A percentile compares a stretch with the other conserved stretches of the same genome.
Conservation (phyloP, 1,140 invertebrate genomes). For the Heliconius hewitsoni region DNA sequence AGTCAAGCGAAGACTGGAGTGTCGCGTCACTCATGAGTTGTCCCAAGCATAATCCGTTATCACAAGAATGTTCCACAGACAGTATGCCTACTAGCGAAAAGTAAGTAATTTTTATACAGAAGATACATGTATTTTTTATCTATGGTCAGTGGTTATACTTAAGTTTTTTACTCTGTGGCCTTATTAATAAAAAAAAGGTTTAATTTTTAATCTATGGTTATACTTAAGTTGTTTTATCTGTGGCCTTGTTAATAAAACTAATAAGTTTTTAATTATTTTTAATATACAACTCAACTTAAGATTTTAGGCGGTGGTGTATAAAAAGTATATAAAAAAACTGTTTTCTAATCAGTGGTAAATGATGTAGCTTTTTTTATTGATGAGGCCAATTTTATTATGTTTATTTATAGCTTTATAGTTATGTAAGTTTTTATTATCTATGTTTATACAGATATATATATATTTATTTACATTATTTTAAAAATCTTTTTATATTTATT, state of each 20-base stretch:
- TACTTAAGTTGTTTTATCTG: too few relatives aligned
- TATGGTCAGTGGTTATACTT: neutral
- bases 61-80: conserved; percentile 57
- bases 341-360: neutral
- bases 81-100: conserved; percentile 68
- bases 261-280: too few relatives aligned
- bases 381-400: too few relatives aligned
- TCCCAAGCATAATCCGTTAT: conserved; percentile 69
- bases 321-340: too few relatives aligned
- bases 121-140: neutral
- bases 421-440: neutral
- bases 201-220: too few relatives aligned
- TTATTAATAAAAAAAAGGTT: neutral
- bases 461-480: neutral
- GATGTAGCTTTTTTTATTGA: too few relatives aligned
- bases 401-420: too few relatives aligned
- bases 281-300: too few relatives aligned
- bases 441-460: neutral
- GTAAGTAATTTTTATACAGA: conserved; percentile 49
- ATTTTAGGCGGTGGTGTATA: too few relatives aligned
- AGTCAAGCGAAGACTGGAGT: conserved; percentile 80
- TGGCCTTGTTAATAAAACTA: too few relatives aligned
- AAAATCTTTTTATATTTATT: neutral
- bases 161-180: neutral
- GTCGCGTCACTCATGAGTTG: conserved; percentile 73